Conservation (phyloP, 2,113 vertebrate genomes). For the Gila orcuttii region DNA sequence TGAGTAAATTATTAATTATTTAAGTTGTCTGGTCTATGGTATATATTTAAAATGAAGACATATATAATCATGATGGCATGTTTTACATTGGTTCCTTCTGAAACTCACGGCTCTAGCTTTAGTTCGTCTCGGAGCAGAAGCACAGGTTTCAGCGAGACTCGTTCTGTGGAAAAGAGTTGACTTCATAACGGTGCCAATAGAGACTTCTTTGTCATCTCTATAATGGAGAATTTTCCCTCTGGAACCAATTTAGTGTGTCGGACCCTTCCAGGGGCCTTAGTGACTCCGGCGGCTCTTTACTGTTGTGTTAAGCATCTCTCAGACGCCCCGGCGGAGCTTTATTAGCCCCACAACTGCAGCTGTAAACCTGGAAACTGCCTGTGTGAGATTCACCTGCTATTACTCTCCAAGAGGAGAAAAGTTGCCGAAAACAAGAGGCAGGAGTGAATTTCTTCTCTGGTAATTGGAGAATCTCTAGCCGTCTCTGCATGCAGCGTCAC, state of each 20-base stretch:
- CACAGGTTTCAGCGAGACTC: not conserved
- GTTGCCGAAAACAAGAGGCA: not conserved
- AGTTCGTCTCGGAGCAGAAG: not conserved
- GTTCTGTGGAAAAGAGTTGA: not conserved
- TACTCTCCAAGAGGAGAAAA: not conserved
- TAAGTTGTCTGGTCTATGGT: not conserved
- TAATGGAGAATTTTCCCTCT: constrained; percentile 28
- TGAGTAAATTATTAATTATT: not conserved
- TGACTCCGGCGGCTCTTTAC: not conserved
- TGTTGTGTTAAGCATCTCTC: constrained; percentile 21
- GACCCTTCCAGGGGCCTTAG: not conserved
- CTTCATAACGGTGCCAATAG: constrained; percentile 8
- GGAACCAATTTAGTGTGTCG: constrained; percentile 22
- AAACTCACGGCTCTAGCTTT: not conserved
- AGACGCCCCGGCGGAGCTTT: not conserved
- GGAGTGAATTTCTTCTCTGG: not conserved
- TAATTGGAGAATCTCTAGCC: not conserved
- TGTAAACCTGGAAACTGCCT: not conserved
- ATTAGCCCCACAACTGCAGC: not conserved
- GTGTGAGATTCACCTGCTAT: not conserved
- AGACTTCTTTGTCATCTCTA: constrained; percentile 18
- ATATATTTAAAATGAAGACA: not conserved
- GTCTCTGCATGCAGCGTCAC: not conserved
- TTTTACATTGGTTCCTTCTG: not conserved
- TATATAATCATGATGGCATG: not conserved